Percentiles rank a stretch among this genome's conserved stretches.
phyloP scores from a whole-genome alignment of 2,888 invertebrate species.

The Schizaphis graminum region DNA sequence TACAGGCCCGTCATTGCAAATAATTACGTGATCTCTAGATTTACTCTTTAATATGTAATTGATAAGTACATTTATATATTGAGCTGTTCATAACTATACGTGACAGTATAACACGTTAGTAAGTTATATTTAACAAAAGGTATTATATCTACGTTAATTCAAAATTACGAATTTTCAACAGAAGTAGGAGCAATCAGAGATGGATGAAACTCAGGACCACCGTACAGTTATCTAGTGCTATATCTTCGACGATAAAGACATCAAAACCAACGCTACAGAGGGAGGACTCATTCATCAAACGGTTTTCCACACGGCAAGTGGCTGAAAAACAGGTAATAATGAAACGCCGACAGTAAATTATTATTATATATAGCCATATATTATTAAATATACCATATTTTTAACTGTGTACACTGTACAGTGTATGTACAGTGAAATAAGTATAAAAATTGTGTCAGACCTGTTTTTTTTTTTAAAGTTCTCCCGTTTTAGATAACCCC shows the following conservation, averaged over 20 bases:
- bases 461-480: not conserved
- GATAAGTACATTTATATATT: not conserved
- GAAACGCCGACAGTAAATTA: not conserved
- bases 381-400: not conserved
- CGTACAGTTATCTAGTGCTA: conserved; percentile 90
- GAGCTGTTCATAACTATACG: not conserved
- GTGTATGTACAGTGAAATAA: not conserved
- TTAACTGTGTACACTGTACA: not conserved
- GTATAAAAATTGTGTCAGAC: not conserved
- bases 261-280: conserved; percentile 87
- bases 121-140: not conserved
- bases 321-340: conserved; percentile 82
- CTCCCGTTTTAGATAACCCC: not conserved
- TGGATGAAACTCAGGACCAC: conserved; percentile 97
- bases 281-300: conserved; percentile 92
- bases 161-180: conserved; percentile 70
- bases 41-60: not conserved
- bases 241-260: conserved; percentile 80
- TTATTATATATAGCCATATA: not conserved
- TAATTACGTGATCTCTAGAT: not conserved
- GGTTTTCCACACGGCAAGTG: conserved; percentile 93
- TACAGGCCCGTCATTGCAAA: not conserved
- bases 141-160: not conserved
- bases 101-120: not conserved
- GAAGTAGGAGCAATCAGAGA: conserved; percentile 93